phyloP scores from a whole-genome alignment of 2,113 vertebrate species.

The Murina feae region DNA sequence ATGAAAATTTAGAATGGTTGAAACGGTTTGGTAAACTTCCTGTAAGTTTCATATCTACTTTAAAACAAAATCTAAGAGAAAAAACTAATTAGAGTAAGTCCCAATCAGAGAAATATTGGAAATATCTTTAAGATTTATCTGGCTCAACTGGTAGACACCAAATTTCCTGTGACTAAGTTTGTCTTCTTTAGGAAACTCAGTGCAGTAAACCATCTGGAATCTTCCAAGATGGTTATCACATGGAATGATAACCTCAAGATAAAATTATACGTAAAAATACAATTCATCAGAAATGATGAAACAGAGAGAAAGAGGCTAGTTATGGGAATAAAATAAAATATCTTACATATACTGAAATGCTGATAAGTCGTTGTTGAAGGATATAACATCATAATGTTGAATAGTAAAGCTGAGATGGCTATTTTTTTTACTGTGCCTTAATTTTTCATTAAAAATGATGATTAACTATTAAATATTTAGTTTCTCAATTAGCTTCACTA shows the following conservation, averaged over 20 bases:
- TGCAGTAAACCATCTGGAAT: neutral
- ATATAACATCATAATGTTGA: neutral
- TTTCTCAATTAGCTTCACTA: neutral
- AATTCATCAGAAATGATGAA: neutral
- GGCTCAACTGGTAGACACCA: neutral
- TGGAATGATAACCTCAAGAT: neutral
- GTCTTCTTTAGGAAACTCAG: neutral
- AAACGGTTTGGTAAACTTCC: neutral
- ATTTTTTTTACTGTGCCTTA: neutral
- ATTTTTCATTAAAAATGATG: slow-evolving; percentile 10
- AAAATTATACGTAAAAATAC: neutral
- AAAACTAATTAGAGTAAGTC: neutral
- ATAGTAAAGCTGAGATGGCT: neutral
- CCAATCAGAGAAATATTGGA: neutral
- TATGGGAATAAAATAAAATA: slow-evolving; percentile 4
- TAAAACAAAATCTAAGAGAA: neutral
- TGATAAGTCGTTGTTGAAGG: neutral
- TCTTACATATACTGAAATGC: neutral
- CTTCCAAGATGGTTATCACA: neutral
- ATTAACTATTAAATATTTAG: neutral
- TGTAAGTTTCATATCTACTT: neutral
- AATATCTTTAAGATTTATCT: neutral
- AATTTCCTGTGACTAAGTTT: neutral
- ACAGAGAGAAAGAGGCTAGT: neutral
- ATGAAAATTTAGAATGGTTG: neutral